Evolutionary conservation across 2,113 vertebrate species (phyloP).

Genomic region (Callopanchax toddi): DNA sequence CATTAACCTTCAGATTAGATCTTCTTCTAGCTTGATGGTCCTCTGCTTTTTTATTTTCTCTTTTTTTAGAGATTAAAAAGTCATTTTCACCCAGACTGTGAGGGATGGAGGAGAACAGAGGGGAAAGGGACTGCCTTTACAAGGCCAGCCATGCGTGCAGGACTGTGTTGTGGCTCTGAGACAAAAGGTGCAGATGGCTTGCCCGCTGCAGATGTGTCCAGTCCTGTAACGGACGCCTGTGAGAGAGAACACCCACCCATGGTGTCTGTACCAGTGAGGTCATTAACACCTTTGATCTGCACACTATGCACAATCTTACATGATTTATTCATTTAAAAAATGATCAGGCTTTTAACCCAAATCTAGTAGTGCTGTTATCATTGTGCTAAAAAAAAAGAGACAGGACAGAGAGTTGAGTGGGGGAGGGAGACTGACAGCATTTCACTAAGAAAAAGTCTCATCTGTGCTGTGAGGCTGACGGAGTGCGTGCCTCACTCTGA

Average conservation of each 20-base stretch:
- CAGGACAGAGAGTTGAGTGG: slow-evolving; percentile 14
- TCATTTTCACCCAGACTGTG: slow-evolving; percentile 53
- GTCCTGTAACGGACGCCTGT: slow-evolving; percentile 76
- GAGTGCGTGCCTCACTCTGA: slow-evolving; percentile 37
- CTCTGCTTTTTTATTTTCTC: slow-evolving; percentile 21
- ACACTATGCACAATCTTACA: slow-evolving; percentile 10
- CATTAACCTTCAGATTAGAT: slow-evolving; percentile 50
- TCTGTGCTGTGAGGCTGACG: slow-evolving; percentile 30
- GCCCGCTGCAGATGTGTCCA: slow-evolving; percentile 76
- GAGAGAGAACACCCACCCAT: slow-evolving; percentile 65
- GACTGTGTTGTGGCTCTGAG: slow-evolving; percentile 67
- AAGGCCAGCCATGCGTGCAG: slow-evolving; percentile 71
- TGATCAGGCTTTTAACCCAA: neutral
- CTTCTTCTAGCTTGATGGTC: slow-evolving; percentile 29
- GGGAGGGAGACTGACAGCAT: slow-evolving; percentile 31
- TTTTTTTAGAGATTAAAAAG: slow-evolving; percentile 73
- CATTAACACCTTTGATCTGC: slow-evolving; percentile 25
- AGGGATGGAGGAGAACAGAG: slow-evolving; percentile 47
- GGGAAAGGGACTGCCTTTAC: slow-evolving; percentile 64
- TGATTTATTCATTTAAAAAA: neutral
- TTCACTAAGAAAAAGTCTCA: slow-evolving; percentile 39
- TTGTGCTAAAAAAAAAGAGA: slow-evolving; percentile 6
- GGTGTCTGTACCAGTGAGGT: slow-evolving; percentile 63
- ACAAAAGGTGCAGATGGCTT: slow-evolving; percentile 82
- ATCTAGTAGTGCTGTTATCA: neutral